phyloP scores from a whole-genome alignment of 1,140 invertebrate genomes.

The Trachelipus rathkii region DNA sequence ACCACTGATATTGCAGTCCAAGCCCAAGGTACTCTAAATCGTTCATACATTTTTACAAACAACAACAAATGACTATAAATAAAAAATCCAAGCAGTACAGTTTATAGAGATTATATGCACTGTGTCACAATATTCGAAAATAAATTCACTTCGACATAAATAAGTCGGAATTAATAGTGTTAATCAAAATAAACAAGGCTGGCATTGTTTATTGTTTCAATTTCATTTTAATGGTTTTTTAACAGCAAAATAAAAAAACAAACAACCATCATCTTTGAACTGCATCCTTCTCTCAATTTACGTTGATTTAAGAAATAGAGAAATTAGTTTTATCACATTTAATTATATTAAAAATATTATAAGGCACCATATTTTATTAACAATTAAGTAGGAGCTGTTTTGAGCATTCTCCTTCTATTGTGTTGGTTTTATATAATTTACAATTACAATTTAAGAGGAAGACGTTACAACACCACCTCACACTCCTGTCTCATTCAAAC shows the following conservation, averaged over 20 bases:
- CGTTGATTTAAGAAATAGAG: too few relatives aligned
- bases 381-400: slow-evolving; percentile 5
- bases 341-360: background rate
- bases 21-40: background rate
- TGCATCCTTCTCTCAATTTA: too few relatives aligned
- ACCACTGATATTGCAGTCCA: background rate
- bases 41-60: background rate
- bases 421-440: background rate
- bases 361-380: background rate
- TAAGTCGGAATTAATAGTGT: background rate
- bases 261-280: too few relatives aligned
- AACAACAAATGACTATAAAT: background rate
- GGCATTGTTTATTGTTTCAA: background rate
- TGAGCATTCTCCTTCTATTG: too few relatives aligned
- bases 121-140: background rate
- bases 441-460: background rate
- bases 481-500: background rate
- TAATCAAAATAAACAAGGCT: background rate
- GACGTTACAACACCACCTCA: background rate
- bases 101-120: background rate
- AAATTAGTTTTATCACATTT: background rate
- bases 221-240: background rate
- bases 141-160: background rate
- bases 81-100: background rate
- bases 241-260: background rate